Evolutionary conservation across 2,888 invertebrate species (phyloP).

Genomic region (Calameuta idolon): DNA sequence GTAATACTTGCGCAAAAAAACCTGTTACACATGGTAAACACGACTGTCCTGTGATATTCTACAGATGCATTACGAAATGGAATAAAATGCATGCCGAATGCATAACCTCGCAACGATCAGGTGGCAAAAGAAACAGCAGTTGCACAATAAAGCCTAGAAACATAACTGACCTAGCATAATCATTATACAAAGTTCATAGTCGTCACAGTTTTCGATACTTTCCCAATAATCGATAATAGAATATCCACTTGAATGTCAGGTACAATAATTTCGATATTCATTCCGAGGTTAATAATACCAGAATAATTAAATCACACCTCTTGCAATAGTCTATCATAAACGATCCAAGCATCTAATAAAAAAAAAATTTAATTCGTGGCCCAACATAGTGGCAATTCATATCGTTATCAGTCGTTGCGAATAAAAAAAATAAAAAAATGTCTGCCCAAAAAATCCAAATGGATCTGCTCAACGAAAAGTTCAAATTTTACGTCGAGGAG

Average conservation of each 20-base stretch:
- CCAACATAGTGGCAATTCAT: not conserved
- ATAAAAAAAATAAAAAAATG: not conserved
- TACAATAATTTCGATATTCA: not conserved
- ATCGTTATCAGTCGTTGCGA: not conserved
- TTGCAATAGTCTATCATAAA: too few relatives aligned
- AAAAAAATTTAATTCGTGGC: not conserved
- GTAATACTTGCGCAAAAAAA: constrained; percentile 31
- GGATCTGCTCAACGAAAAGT: not conserved
- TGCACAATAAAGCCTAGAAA: not conserved
- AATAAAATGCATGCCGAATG: not conserved
- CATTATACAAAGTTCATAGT: not conserved
- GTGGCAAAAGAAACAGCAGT: not conserved
- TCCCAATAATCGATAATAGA: not conserved
- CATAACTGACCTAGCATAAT: not conserved
- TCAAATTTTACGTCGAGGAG: not conserved
- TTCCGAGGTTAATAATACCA: not conserved
- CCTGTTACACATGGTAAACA: constrained; percentile 43
- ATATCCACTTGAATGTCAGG: not conserved
- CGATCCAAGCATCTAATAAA: not conserved
- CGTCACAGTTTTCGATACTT: not conserved
- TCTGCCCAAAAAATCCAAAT: not conserved
- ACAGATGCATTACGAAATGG: constrained; percentile 21
- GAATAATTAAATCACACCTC: too few relatives aligned
- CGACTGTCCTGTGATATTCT: constrained; percentile 36
- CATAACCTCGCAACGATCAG: not conserved